These are phyloP conservation scores for Polypterus senegalus DNA, from an alignment of 2,113 vertebrate species.

Conservation along the genomic window DNA sequence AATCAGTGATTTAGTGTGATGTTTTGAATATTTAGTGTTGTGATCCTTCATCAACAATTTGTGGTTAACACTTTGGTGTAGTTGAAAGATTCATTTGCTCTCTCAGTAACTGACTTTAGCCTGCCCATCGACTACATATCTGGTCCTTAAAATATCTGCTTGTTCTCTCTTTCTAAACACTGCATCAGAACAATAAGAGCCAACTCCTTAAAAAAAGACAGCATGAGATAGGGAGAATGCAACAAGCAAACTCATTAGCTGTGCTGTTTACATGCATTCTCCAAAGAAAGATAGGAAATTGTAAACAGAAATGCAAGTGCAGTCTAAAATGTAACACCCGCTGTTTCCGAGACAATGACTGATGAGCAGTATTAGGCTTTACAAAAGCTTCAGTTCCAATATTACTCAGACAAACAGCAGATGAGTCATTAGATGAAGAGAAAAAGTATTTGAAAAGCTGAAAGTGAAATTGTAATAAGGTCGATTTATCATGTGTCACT, in stretches of 20 bases:
- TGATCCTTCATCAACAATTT: no score
- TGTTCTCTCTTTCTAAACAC: no score
- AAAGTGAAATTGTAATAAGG: not conserved
- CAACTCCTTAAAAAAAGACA: not conserved
- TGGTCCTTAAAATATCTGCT: no score
- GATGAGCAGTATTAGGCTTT: not conserved
- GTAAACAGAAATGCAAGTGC: not conserved
- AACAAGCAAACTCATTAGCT: not conserved
- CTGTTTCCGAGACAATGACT: not conserved
- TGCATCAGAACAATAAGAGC: no score
- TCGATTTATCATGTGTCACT: not conserved
- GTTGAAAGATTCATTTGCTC: no score
- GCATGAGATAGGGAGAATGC: constrained; percentile 10
- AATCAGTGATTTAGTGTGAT: no score
- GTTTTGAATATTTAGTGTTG: no score
- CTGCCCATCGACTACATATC: no score
- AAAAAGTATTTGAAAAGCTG: not conserved
- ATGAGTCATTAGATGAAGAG: not conserved
- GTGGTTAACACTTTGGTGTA: no score
- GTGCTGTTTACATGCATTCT: not conserved
- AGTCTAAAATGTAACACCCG: not conserved
- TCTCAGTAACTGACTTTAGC: no score
- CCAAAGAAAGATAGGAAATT: not conserved
- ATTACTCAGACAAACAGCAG: not conserved
- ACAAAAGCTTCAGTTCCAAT: not conserved